These are phyloP conservation scores for Toxonevra muliebris DNA, from an alignment of 2,888 invertebrate species.

Conservation along the genomic window DNA sequence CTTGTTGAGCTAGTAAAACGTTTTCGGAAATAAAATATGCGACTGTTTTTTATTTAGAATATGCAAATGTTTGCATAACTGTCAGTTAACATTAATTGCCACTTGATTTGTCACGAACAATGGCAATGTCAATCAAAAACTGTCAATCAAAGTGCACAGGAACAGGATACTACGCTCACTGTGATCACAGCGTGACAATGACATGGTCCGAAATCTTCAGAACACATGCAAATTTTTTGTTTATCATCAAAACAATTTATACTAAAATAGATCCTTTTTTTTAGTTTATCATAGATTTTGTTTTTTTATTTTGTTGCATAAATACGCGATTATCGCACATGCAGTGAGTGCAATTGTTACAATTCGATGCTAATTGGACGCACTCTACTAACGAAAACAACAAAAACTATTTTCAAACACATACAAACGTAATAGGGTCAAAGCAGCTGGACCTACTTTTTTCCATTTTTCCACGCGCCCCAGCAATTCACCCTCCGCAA, in stretches of 20 bases:
- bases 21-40: too few species aligned
- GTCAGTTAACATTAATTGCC: slow-evolving; percentile 52
- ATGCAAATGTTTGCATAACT: slow-evolving; percentile 39
- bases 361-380: not conserved
- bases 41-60: too few species aligned
- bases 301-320: too few species aligned
- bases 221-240: not conserved
- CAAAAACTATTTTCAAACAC: too few species aligned
- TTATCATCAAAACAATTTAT: not conserved
- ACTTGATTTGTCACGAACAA: slow-evolving; percentile 55
- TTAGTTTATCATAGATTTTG: not conserved
- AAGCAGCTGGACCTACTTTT: slow-evolving; percentile 9
- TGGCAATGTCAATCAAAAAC: slow-evolving; percentile 63
- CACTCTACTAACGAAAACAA: not conserved
- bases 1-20: too few species aligned
- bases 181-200: too few species aligned
- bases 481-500: slow-evolving; percentile 3
- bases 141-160: slow-evolving; percentile 52
- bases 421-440: not conserved
- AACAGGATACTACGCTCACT: too few species aligned
- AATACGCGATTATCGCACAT: slow-evolving; percentile 4
- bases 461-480: slow-evolving; percentile 1
- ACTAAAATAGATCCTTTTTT: not conserved
- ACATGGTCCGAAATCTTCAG: not conserved
- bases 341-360: not conserved